A percentile compares a stretch with the other conserved stretches of the same genome.
Evolutionary conservation across 2,113 vertebrate genomes (phyloP).

Genomic region (Anguilla japonica): DNA sequence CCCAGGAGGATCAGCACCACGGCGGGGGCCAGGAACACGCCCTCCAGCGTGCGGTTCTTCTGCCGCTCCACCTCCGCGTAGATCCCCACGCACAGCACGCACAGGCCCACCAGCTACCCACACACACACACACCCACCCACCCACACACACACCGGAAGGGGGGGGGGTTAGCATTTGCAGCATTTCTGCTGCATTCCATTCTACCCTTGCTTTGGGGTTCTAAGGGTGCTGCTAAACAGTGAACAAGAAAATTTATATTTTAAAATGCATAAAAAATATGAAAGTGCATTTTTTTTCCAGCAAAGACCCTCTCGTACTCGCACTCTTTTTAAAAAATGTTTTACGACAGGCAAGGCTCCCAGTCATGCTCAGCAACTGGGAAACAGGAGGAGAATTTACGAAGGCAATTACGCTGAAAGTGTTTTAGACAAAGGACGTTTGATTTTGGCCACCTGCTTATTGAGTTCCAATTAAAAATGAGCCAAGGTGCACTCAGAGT

Average conservation of each 20-base stretch:
- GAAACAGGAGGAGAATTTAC: background rate
- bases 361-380: too few relatives aligned
- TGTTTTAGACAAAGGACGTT: background rate
- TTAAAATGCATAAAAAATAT: too few relatives aligned
- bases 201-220: too few relatives aligned
- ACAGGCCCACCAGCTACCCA: conserved; percentile 75
- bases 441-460: background rate
- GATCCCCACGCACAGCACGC: conserved; percentile 79
- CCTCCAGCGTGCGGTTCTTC: conserved; percentile 83
- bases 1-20: conserved; percentile 84
- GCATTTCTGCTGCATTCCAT: too few relatives aligned
- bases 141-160: background rate
- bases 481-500: background rate
- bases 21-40: conserved; percentile 83
- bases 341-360: too few relatives aligned
- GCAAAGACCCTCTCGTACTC: too few relatives aligned
- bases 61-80: conserved; percentile 86
- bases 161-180: too few relatives aligned
- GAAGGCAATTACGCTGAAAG: background rate
- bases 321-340: background rate
- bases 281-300: too few relatives aligned
- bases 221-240: too few relatives aligned
- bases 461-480: background rate
- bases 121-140: too few relatives aligned
- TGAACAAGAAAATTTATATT: too few relatives aligned